These are phyloP conservation scores for Papilio helenus DNA, from an alignment of 1,140 invertebrate genomes.

Conservation along the genomic window DNA sequence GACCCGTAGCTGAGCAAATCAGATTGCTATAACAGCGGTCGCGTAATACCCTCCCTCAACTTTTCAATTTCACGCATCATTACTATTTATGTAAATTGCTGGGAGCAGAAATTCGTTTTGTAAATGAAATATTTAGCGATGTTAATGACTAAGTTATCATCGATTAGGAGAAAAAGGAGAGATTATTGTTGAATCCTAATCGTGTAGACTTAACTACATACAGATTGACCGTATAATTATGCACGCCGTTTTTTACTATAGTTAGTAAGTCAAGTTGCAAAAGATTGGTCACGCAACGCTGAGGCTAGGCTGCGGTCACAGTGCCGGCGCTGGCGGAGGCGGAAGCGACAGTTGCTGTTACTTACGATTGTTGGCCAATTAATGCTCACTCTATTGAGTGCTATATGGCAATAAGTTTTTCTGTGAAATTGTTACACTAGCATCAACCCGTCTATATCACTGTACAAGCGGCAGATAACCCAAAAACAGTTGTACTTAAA, in stretches of 20 bases:
- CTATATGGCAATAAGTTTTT: no score
- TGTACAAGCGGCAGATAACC: no score
- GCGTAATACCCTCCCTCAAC: background rate
- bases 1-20: background rate
- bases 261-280: conserved; percentile 4
- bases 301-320: background rate
- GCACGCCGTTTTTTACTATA: background rate
- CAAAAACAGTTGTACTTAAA: no score
- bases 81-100: background rate
- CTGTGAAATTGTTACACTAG: no score
- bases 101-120: background rate
- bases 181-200: background rate
- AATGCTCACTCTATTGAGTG: background rate
- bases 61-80: conserved; percentile 1
- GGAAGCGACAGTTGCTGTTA: background rate
- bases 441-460: no score
- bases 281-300: background rate
- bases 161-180: background rate
- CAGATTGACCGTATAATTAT: background rate
- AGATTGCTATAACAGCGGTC: background rate
- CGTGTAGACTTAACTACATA: background rate
- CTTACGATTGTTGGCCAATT: background rate
- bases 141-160: background rate
- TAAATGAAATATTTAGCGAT: background rate
- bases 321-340: background rate